Evolutionary conservation across 2,797 vertebrate species (phyloP).

Genomic region (Microchirus variegatus): DNA sequence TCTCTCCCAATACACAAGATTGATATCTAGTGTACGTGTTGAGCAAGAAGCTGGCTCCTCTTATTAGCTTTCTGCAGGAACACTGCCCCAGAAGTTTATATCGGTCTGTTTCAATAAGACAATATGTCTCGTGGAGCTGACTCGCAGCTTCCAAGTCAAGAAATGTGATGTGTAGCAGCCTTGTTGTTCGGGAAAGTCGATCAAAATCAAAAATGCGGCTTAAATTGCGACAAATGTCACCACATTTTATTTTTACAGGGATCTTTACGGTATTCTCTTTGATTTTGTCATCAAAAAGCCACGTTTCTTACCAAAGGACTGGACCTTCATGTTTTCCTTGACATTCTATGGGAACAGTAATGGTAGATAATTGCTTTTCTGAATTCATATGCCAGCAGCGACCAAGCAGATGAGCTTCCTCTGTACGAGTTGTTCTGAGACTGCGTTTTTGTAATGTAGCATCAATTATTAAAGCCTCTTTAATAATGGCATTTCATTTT

Average conservation of each 20-base stretch:
- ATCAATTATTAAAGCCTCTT: too few species aligned
- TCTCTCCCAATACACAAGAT: slow-evolving; percentile 29
- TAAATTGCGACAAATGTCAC: slow-evolving; percentile 22
- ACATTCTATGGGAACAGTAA: too few species aligned
- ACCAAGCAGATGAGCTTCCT: too few species aligned
- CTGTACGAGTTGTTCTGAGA: too few species aligned
- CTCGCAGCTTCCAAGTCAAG: slow-evolving; percentile 25
- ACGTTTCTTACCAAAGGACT: too few species aligned
- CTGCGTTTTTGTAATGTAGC: too few species aligned
- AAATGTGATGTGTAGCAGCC: slow-evolving; percentile 23
- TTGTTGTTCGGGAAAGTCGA: slow-evolving; percentile 32
- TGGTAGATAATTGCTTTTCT: too few species aligned
- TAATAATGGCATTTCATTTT: too few species aligned
- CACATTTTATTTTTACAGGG: background rate
- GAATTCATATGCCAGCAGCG: too few species aligned
- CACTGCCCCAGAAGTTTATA: slow-evolving; percentile 30
- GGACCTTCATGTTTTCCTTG: too few species aligned
- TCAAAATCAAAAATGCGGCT: slow-evolving; percentile 7
- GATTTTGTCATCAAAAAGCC: too few species aligned
- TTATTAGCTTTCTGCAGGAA: slow-evolving; percentile 29
- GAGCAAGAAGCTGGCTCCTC: slow-evolving; percentile 47
- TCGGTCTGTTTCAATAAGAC: slow-evolving; percentile 43
- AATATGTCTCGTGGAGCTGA: slow-evolving; percentile 40
- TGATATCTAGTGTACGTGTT: slow-evolving; percentile 31
- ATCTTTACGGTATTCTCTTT: too few species aligned